These are phyloP conservation scores for Montifringilla adamsi DNA, from an alignment of 2,113 vertebrate species.

Conservation along the genomic window DNA sequence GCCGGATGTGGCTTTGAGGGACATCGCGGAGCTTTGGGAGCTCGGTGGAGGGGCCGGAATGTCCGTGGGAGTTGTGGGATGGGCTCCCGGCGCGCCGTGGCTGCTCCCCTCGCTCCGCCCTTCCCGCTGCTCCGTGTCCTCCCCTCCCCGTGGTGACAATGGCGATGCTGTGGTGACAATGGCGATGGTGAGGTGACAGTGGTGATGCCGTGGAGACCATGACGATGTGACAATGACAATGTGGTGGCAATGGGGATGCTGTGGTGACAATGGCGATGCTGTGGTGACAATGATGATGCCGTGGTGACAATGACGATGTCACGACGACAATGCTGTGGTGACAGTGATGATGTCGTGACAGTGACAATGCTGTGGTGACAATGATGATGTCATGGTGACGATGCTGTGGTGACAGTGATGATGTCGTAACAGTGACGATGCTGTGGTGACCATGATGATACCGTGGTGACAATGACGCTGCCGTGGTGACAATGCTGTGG, in stretches of 20 bases:
- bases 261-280: rapidly evolving
- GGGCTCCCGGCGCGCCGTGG: neutral
- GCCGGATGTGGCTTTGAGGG: neutral
- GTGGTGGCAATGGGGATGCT: rapidly evolving
- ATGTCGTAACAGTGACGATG: too few species aligned
- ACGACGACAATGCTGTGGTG: neutral
- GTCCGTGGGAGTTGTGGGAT: rapidly evolving
- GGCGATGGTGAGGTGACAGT: neutral
- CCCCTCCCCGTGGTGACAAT: neutral
- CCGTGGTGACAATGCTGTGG: neutral
- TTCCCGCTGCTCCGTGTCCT: neutral
- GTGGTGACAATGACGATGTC: too few species aligned
- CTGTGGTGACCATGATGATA: neutral
- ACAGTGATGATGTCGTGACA: neutral
- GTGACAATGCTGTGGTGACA: neutral
- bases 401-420: rapidly evolving
- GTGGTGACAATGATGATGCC: rapidly evolving
- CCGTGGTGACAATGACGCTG: neutral
- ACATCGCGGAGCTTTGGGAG: rapidly evolving
- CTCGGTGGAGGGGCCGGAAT: neutral
- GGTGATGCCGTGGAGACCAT: neutral
- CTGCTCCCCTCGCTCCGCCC: neutral
- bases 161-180: rapidly evolving
- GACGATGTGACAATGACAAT: rapidly evolving
- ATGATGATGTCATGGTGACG: rapidly evolving